A percentile compares a stretch with the other conserved stretches of the same genome.
Evolutionary conservation across 2,113 vertebrate genomes (phyloP).

Genomic region (Anthoscopus minutus): DNA sequence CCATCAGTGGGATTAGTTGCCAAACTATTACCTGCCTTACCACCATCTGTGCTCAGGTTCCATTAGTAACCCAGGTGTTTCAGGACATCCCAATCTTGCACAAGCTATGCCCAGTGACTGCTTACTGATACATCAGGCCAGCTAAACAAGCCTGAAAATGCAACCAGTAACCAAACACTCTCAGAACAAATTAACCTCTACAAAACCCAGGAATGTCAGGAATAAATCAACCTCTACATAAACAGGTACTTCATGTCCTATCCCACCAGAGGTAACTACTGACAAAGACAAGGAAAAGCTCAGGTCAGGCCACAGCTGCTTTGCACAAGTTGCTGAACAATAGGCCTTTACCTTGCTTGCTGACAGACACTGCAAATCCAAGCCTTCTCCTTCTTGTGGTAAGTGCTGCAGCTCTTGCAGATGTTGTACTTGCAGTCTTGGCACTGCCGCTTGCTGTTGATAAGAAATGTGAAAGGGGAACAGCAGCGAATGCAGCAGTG

Average conservation of each 20-base stretch:
- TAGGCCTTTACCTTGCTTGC: slow-evolving; percentile 81
- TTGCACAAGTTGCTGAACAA: neutral
- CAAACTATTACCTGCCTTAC: neutral
- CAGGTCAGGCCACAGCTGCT: neutral
- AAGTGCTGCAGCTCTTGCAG: slow-evolving; percentile 91
- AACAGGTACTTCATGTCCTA: neutral
- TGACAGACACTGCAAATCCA: slow-evolving; percentile 92
- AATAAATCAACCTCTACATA: neutral
- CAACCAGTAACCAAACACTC: neutral
- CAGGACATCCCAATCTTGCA: neutral
- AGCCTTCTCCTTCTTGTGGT: slow-evolving; percentile 83
- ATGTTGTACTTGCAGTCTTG: slow-evolving; percentile 92
- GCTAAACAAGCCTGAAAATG: neutral
- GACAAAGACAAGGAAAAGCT: slow-evolving; percentile 2
- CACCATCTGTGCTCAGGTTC: neutral
- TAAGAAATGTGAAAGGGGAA: slow-evolving; percentile 89
- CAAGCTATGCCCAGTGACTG: neutral
- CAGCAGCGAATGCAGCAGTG: slow-evolving; percentile 98
- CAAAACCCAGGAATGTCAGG: neutral
- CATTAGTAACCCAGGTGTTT: neutral
- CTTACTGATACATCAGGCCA: neutral
- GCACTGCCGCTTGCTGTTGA: slow-evolving; percentile 89
- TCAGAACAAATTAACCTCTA: neutral
- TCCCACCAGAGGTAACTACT: neutral
- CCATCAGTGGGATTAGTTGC: neutral